Evolutionary conservation across 1,140 invertebrate genomes (phyloP).

Genomic region (Glossosoma conforme): DNA sequence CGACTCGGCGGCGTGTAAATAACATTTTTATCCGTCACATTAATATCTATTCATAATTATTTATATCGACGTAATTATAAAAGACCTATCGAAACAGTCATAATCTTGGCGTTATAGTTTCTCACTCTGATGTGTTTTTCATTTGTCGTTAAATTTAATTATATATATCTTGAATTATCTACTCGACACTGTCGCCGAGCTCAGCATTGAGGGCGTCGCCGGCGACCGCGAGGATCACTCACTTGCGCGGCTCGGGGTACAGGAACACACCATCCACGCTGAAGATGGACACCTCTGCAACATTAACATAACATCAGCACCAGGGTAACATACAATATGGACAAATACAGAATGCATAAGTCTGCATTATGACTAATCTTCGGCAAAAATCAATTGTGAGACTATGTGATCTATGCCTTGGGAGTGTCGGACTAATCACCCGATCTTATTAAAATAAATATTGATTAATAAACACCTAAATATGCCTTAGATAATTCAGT

Average conservation of each 20-base stretch:
- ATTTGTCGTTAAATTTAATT: slow-evolving; percentile 17
- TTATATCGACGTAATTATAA: slow-evolving; percentile 26
- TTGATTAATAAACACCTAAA: too few relatives aligned
- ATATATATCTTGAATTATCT: slow-evolving; percentile 28
- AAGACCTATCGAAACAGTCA: slow-evolving; percentile 28
- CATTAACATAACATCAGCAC: slow-evolving; percentile 29
- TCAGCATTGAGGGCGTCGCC: slow-evolving; percentile 23
- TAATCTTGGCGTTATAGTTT: slow-evolving; percentile 28
- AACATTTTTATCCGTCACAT: neutral
- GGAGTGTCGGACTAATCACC: too few relatives aligned
- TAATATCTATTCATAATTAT: slow-evolving; percentile 20
- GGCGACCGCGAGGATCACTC: slow-evolving; percentile 30
- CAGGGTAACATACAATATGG: too few relatives aligned
- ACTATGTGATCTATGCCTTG: too few relatives aligned
- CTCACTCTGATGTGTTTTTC: slow-evolving; percentile 24
- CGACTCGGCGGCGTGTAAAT: too few relatives aligned
- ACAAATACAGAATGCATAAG: too few relatives aligned
- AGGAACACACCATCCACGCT: slow-evolving; percentile 81
- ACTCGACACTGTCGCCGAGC: slow-evolving; percentile 22
- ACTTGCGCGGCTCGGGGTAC: slow-evolving; percentile 57
- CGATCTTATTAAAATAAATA: too few relatives aligned
- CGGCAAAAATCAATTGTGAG: too few relatives aligned
- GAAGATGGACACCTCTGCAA: slow-evolving; percentile 88
- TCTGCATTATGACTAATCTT: too few relatives aligned
- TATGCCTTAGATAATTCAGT: too few relatives aligned